Percentiles rank a stretch among this genome's conserved stretches.
Evolutionary conservation across 2,888 invertebrate genomes (phyloP).

Genomic region (Nezara viridula): DNA sequence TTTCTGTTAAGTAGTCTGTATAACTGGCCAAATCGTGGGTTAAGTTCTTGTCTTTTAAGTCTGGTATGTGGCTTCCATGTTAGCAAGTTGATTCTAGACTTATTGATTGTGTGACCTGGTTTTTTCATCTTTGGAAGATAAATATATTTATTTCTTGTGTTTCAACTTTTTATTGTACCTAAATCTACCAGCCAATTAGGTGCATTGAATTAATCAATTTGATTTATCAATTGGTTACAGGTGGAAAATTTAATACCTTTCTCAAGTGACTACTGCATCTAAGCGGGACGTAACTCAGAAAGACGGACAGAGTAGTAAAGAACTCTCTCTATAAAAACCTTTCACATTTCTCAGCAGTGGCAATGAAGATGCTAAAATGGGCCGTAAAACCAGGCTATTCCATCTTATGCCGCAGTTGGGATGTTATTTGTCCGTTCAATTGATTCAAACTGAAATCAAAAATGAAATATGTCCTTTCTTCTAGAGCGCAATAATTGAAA

Average conservation of each 20-base stretch:
- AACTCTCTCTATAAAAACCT: background rate
- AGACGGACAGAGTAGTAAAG: background rate
- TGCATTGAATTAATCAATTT: conserved; percentile 1
- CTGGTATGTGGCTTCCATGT: no score
- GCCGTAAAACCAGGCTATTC: background rate
- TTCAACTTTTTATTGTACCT: no score
- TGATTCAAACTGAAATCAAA: background rate
- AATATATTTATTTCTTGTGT: no score
- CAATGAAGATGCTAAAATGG: background rate
- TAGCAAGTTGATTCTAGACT: no score
- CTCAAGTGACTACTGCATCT: background rate
- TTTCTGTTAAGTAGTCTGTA: no score
- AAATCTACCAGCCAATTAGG: no score
- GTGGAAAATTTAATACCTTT: background rate
- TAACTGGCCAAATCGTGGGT: no score
- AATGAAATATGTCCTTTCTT: background rate
- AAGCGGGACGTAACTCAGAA: background rate
- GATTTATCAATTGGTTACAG: background rate
- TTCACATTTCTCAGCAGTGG: background rate
- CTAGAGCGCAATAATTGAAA: background rate
- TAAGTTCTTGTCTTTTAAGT: no score
- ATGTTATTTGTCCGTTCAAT: background rate
- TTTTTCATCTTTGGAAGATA: no score
- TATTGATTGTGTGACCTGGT: no score
- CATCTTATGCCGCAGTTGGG: background rate